Base-by-base conservation (phyloP, 2,888 invertebrate species). In the Entomobrya multifasciata region DNA sequence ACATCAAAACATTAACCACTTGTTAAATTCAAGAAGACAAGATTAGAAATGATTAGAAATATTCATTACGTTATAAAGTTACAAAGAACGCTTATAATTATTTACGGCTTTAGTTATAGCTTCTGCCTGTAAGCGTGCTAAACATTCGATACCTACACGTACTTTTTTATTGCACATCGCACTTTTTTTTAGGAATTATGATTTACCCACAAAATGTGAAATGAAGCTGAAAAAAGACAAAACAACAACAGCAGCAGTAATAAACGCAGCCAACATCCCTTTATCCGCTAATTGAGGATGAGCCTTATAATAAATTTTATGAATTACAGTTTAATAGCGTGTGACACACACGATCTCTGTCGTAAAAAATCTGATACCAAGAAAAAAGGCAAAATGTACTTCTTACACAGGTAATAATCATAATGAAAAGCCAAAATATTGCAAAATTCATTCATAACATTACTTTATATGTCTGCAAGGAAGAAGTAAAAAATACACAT, bases 271-370 rank as follows among this genome's bases (percentile, higher is more conserved):
- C n/a, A n/a, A 36, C 36, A 36, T 36, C 36, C 36, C 36, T 8
- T n/a, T n/a, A 36, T 25, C 55, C 15, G 65, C 62, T 82, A 82
- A 82, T 82, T 82, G 82, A 74, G 74, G 74, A 74, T 74, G 74
- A 74, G 74, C 52, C 82, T 20, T 67, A 60, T 55, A 81, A 81
- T 65, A 81, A 52, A 70, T 81, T 81, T 72, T 81, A 81, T 57
- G 57, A 81, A 81, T 82, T 82, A 70, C 55, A 36, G 41, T 74
- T 55, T 70, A 82, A 72, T 74, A 74, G 62, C 13, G 30, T 74
- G 82, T 74, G 82, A 82, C 82, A 82, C 36, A 79, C 65, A 65
- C 65, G 65, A 65, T 65, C 6, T 41, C 20, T 79, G 36, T 36
- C 8, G 36, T 6, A 8, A 8, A 6, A 36, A 25, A 74, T 79